Base-by-base conservation (phyloP, 2,113 vertebrate genomes). In the Notothenia coriiceps region DNA sequence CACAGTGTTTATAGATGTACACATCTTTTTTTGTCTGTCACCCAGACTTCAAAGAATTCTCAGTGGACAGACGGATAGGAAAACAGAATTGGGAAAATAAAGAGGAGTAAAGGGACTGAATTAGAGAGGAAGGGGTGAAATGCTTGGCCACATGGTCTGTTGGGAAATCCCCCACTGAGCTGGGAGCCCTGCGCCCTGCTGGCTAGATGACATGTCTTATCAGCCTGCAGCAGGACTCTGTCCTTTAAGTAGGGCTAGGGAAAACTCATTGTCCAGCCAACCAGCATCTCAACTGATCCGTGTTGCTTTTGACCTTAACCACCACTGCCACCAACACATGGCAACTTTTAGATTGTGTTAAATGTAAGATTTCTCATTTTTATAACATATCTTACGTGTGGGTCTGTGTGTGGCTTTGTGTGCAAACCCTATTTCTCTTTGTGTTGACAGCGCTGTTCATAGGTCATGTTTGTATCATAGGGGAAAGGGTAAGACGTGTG, bases 161-260 rank as follows among this genome's bases (percentile, higher is more conserved):
- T 91, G 90, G 93, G 89, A 92, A 91, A 91, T 91, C 86, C 89
- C 91, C 91, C 76, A 52, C 87, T 88, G 90, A 82, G 90, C 88
- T 75, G 77, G 81, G 78, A 88, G 83, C 82, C 80, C 70, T 79
- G 82, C 67, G 56, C 86, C 83, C 86, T 72, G 87, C 92, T 80
- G 89, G 90, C 77, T 77, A 89, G 91, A 94, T 92, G 91, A 94
- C 91, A 92, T 86, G 89, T 88, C 92, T 94, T 94, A 94, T 95
- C 93, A 89, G 85, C 86, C 82, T 70, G 89, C 88, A 77, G 89
- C 93, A 93, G 93, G 89, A 90, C 85, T 88, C 89, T 93, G 89
- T 94, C 93, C 91, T 93, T 87, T 84, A 90, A 92, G 88, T 80
- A 83, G 90, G 85, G 83, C 89, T 74, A 18, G 79, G 86, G 85